Percentiles rank a stretch among this genome's conserved stretches.
Evolutionary conservation across 2,113 vertebrate genomes (phyloP).

Genomic region (Ailurus styani): DNA sequence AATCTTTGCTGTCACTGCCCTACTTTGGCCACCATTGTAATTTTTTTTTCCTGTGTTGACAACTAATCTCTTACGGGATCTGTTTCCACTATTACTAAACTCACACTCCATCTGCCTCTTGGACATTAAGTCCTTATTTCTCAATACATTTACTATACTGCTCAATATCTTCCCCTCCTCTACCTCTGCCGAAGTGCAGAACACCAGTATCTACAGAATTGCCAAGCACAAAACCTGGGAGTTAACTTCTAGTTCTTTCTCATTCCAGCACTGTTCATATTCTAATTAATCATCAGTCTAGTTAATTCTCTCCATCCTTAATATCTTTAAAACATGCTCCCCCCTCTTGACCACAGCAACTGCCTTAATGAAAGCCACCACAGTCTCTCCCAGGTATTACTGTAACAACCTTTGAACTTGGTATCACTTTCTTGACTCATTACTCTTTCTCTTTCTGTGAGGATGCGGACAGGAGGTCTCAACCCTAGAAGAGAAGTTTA

Average conservation of each 20-base stretch:
- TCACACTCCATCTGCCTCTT: neutral
- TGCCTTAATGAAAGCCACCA: neutral
- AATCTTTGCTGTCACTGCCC: neutral
- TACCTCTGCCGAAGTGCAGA: neutral
- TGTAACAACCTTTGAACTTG: neutral
- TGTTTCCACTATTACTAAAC: neutral
- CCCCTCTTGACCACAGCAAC: neutral
- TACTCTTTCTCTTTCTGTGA: neutral
- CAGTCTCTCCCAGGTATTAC: neutral
- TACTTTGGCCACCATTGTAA: neutral
- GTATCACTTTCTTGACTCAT: neutral
- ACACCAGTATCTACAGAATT: neutral
- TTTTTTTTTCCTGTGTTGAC: neutral
- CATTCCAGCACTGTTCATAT: neutral
- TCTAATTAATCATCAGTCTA: neutral
- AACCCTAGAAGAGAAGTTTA: neutral
- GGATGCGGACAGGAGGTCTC: neutral
- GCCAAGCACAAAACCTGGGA: neutral
- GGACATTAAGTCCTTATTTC: neutral
- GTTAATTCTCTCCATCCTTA: neutral
- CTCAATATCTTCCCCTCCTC: neutral
- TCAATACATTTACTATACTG: neutral
- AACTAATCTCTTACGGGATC: neutral
- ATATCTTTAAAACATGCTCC: neutral
- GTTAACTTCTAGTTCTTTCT: neutral